Evolutionary conservation across 1,140 invertebrate species (phyloP), one percentile per base, ranked within the genome.

Genomic region (Bombus cullumanus): DNA sequence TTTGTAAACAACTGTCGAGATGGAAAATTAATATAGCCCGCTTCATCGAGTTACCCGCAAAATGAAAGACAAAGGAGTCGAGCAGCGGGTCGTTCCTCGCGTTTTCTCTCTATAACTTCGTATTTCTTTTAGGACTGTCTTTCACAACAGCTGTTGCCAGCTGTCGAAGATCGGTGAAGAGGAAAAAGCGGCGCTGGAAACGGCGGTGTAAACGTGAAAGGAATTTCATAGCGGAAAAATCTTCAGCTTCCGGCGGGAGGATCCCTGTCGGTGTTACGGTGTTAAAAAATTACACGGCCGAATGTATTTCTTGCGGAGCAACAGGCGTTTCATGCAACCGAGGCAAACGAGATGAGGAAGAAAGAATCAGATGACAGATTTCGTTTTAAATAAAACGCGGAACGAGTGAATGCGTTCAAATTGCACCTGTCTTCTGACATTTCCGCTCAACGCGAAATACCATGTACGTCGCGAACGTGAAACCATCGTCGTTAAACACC

Each of bases 121-220:
- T 84, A 85, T 90, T 91, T 83, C 86, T 88, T 90, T 83, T 72
- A 31, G 72, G 57, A 73, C 72, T 84, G 72, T 90, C 84, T 90
- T 90, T 90, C 88, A 66, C 84, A 86, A 85, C 90, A 91, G 90
- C 90, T 91, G 89, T 90, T 90, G 89, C 90, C 87, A 84, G 81
- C 89, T 88, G 90, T 91, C 90, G 89, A 88, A 86, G 89, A 83
- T 83, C 81, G 68, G 71, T 25, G 53, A n/a, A 15, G 87, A 25
- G 47, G 83, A 83, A 83, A 83, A 86, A 88, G 74, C 66, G 81
- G 43, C 4, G 37, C 57, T 78, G 84, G 69, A 81, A 83, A 88
- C 82, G 82, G 69, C 69, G 87, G 80, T 66, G 89, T 90, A 86
- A 90, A 91, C 90, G 89, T 90, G 90, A 85, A 90, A 76, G 83